Percentiles rank a stretch among this genome's conserved stretches.
Conservation (phyloP, 2,113 vertebrate species). For the Heterotilapia buettikoferi region DNA sequence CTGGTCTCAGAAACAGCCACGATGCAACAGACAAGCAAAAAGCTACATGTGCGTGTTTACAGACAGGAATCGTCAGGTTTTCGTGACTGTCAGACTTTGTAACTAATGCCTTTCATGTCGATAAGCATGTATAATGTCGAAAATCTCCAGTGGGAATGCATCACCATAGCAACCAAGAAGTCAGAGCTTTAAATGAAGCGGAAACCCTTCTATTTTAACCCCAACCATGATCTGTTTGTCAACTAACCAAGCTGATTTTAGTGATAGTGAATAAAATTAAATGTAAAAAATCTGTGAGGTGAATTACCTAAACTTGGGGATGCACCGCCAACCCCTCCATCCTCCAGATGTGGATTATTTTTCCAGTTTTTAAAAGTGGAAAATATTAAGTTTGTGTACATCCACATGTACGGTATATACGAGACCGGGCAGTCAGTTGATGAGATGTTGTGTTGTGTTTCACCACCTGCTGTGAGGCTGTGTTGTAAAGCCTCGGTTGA, state of each 20-base stretch:
- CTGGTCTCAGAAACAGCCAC: background rate
- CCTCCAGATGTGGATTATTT: background rate
- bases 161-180: background rate
- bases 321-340: background rate
- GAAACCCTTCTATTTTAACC: background rate
- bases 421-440: background rate
- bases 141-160: background rate
- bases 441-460: background rate
- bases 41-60: background rate
- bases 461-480: background rate
- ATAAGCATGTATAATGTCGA: background rate
- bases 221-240: background rate
- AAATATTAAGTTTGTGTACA: background rate
- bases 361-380: background rate
- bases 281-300: background rate
- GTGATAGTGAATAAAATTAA: background rate
- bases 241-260: background rate
- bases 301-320: background rate
- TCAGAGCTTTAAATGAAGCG: background rate
- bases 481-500: background rate
- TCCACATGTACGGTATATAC: background rate
- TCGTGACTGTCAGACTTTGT: background rate
- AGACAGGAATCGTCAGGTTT: background rate
- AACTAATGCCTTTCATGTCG: background rate
- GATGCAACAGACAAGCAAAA: background rate